Evolutionary conservation across 2,888 invertebrate species (phyloP), one percentile per base, ranked within the genome.

Genomic region (Scaptomyza polygonia): DNA sequence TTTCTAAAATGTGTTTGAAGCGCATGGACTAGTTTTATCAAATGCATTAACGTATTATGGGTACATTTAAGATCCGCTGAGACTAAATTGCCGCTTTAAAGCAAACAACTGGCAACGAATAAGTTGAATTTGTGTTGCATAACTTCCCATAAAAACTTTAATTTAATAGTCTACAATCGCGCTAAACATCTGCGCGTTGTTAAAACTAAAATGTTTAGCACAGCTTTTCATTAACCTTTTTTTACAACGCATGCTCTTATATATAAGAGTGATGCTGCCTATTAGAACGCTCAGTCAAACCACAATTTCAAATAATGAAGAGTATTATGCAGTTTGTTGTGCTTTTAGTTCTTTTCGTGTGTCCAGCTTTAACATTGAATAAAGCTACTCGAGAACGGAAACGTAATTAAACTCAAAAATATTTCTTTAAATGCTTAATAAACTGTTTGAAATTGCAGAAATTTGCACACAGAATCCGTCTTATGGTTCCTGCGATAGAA

Each of bases 211-310:
- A 14, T 48, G 1, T n/a, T 36, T n/a, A 14, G 39, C 49, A 54
- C 67, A 40, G 11, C 54, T 55, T 55, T 66, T 9, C 40, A 51
- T 67, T 67, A 29, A 27, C 11, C 5, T 25, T 9, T 3, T 53
- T 14, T 5, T 16, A 8, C 9, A 36, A 12, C 3, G 11, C 0
- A 18, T 1, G 1, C 12, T 21, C 14, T 40, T 52, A 52, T 47
- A 51, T 61, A 45, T 12, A 29, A 54, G 49, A 18, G 2, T 25
- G 8, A 5, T 9, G 9, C 1, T 9, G 12, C 14, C 12, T n/a
- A 5, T 8, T 5, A 0, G 40, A 34, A 14, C 12, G 8, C 5
- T 12, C 11, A 32, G 27, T 40, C 8, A 7, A 18, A 42, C 2
- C 8, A 5, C 3, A 21, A n/a, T 3, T 8, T 5, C 1, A 25